phyloP scores from a whole-genome alignment of 1,140 invertebrate species.

The Bombus fervidus region DNA sequence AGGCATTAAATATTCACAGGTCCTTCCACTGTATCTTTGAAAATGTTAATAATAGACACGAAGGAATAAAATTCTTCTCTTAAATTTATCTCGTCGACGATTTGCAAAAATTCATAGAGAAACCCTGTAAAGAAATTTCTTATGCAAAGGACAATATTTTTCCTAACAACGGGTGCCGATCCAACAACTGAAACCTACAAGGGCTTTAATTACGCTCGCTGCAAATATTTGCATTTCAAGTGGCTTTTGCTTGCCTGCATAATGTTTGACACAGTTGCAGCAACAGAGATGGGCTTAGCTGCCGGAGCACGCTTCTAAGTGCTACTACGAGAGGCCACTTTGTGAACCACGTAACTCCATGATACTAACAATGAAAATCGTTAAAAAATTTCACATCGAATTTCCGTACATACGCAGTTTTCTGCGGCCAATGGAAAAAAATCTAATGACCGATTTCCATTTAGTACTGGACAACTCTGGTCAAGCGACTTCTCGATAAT shows the following conservation, averaged over 20 bases:
- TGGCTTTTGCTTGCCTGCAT: slow-evolving; percentile 67
- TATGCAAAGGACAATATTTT: slow-evolving; percentile 21
- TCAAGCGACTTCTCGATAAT: neutral
- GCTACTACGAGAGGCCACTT: slow-evolving; percentile 50
- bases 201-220: slow-evolving; percentile 65
- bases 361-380: neutral
- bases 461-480: too few relatives aligned
- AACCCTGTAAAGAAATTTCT: neutral
- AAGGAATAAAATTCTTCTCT: neutral
- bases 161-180: neutral
- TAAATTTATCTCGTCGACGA: neutral
- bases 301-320: slow-evolving; percentile 27
- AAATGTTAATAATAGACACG: too few relatives aligned
- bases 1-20: too few relatives aligned
- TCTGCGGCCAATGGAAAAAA: accelerated
- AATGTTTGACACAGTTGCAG: slow-evolving; percentile 70
- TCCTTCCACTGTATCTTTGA: too few relatives aligned
- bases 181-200: slow-evolving; percentile 42
- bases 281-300: slow-evolving; percentile 12
- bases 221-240: slow-evolving; percentile 74
- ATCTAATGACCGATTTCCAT: neutral
- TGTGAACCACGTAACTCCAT: slow-evolving; percentile 5
- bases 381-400: neutral
- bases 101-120: neutral
- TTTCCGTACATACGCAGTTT: neutral